Evolutionary conservation across 2,888 invertebrate species (phyloP), one percentile per base, ranked within the genome.

Genomic region (Gortyna flavago): DNA sequence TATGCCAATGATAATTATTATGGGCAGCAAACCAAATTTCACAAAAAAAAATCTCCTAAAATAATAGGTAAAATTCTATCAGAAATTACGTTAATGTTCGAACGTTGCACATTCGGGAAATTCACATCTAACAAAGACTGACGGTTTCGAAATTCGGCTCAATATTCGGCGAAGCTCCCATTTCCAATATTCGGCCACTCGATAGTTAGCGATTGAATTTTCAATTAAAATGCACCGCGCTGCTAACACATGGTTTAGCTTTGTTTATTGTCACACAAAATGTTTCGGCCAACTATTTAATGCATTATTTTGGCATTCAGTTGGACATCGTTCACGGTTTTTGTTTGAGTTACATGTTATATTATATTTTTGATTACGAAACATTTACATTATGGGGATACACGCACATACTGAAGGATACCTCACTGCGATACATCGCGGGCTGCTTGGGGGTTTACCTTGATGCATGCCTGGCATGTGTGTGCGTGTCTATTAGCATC

Each of bases 161-260:
- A 38, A 48, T 72, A 69, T 84, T 84, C 70, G 65, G 62, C 38
- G 59, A 59, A 67, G 67, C 67, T 64, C 21, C 81, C 74, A 81
- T 71, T 83, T 75, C 80, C 85, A 85, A 88, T 89, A 88, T 88
- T 81, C 75, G 73, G 72, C 75, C 41, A 67, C 29, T 83, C 76
- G 77, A 81, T 76, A 75, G 81, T 54, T 57, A 69, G 68, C 80
- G 81, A 89, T 89, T 86, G 85, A 83, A 85, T 83, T 89, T 89
- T 89, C 85, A 87, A 88, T 89, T 85, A 83, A 86, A 88, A 79
- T 76, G 78, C 62, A 75, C 16, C 7, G 59, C 78, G 38, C 66
- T 32, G 65, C 75, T 76, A 69, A 72, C 73, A 81, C 69, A 61
- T 44, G 79, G 77, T 6, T 85, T 86, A 79, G 72, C 66, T 51